These are phyloP conservation scores for Orientallactaga sibirica DNA, from an alignment of 2,797 vertebrate genomes.

Conservation along the genomic window DNA sequence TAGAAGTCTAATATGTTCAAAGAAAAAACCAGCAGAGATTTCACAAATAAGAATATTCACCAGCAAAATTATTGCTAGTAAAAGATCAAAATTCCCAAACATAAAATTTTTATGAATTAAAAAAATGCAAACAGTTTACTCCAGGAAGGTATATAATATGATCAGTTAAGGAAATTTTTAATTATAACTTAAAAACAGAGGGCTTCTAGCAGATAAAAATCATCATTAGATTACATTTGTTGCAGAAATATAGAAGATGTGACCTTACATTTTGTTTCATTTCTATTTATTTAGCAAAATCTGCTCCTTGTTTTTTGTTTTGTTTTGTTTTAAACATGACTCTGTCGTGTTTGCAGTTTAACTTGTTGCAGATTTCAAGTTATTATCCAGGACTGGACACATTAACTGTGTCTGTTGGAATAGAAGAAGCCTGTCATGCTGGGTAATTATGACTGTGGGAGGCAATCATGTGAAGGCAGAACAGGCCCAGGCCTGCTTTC, in stretches of 20 bases:
- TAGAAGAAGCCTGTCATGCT: slow-evolving; percentile 83
- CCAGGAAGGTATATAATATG: slow-evolving; percentile 76
- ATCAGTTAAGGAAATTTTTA: slow-evolving; percentile 78
- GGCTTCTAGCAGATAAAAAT: slow-evolving; percentile 34
- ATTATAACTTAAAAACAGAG: slow-evolving; percentile 61
- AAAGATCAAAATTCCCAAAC: too few species aligned
- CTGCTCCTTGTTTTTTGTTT: slow-evolving; percentile 68
- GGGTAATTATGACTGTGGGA: slow-evolving; percentile 85
- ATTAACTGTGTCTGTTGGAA: slow-evolving; percentile 85
- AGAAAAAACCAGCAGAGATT: slow-evolving; percentile 48
- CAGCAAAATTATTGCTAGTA: too few species aligned
- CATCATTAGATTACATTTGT: slow-evolving; percentile 69
- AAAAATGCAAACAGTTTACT: slow-evolving; percentile 73
- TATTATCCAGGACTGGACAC: slow-evolving; percentile 82
- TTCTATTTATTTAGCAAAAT: slow-evolving; percentile 78
- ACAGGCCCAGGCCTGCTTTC: slow-evolving; percentile 84
- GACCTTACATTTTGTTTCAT: slow-evolving; percentile 75
- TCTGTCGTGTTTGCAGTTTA: slow-evolving; percentile 84
- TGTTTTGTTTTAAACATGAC: background rate
- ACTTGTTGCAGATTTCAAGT: slow-evolving; percentile 80
- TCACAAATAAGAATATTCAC: too few species aligned
- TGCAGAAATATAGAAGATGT: slow-evolving; percentile 71
- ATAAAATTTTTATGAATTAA: background rate
- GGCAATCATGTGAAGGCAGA: slow-evolving; percentile 81
- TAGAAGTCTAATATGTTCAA: slow-evolving; percentile 78